These are phyloP conservation scores for Teleiodes luculella DNA, from an alignment of 2,888 invertebrate species.

Conservation along the genomic window DNA sequence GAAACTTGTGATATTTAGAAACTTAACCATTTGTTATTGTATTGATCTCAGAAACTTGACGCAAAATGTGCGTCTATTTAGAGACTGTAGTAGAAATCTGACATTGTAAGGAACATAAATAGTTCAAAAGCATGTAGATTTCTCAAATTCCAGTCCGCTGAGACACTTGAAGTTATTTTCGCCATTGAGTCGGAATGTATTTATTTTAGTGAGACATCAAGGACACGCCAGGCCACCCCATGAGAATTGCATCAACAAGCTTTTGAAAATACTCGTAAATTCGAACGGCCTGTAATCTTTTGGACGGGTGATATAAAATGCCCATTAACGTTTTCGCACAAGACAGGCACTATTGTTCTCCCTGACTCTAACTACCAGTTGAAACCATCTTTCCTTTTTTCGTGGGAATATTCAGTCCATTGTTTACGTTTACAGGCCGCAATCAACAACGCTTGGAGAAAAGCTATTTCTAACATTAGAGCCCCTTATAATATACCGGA, in stretches of 20 bases:
- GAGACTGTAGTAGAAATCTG: constrained; percentile 38
- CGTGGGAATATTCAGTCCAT: constrained; percentile 17
- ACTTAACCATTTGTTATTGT: constrained; percentile 5
- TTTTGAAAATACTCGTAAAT: background rate
- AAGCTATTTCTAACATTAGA: constrained; percentile 25
- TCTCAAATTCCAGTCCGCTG: constrained; percentile 22
- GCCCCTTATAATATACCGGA: constrained; percentile 53
- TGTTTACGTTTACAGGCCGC: constrained; percentile 14
- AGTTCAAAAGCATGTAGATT: constrained; percentile 37
- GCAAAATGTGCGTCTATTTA: constrained; percentile 30
- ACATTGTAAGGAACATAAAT: constrained; percentile 47
- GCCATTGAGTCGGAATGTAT: background rate
- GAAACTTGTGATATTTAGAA: constrained; percentile 34
- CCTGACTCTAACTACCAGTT: background rate
- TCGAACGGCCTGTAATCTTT: background rate
- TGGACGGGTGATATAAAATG: background rate
- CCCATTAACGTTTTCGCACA: constrained; percentile 3
- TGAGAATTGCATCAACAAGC: background rate
- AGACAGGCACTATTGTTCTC: background rate
- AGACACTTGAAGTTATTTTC: constrained; percentile 6
- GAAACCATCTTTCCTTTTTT: constrained; percentile 1
- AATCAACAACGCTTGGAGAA: background rate
- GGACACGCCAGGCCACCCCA: background rate
- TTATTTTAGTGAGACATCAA: background rate
- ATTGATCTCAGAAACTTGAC: constrained; percentile 28